These are phyloP conservation scores for Geotrupes spiniger DNA, from an alignment of 2,888 invertebrate genomes.

Conservation along the genomic window DNA sequence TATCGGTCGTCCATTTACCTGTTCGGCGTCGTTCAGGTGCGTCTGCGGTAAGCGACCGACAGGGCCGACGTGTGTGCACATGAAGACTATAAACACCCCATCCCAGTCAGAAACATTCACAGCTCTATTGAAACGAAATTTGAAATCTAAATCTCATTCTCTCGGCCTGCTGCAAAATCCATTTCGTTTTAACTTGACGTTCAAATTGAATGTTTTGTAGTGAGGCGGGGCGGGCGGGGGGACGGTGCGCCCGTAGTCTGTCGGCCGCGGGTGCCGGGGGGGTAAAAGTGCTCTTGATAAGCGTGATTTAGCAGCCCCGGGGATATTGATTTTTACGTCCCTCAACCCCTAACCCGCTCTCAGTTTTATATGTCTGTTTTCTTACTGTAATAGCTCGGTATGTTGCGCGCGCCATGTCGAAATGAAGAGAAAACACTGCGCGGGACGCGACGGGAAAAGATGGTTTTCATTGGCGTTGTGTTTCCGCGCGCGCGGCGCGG, in stretches of 20 bases:
- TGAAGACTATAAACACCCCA: slow-evolving; percentile 11
- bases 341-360: slow-evolving; percentile 50
- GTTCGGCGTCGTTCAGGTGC: too few relatives aligned
- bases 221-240: slow-evolving; percentile 48
- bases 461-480: slow-evolving; percentile 48
- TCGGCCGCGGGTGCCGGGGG: slow-evolving; percentile 47
- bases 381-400: slow-evolving; percentile 56
- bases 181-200: slow-evolving; percentile 60
- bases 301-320: slow-evolving; percentile 76
- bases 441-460: slow-evolving; percentile 46
- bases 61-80: neutral
- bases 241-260: slow-evolving; percentile 30
- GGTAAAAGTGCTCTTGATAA: slow-evolving; percentile 56
- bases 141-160: slow-evolving; percentile 53
- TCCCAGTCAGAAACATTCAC: slow-evolving; percentile 33
- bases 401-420: slow-evolving; percentile 51
- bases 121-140: slow-evolving; percentile 45
- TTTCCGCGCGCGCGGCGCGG: slow-evolving; percentile 44
- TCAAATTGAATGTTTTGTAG: slow-evolving; percentile 61
- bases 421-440: slow-evolving; percentile 50
- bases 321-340: slow-evolving; percentile 59
- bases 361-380: slow-evolving; percentile 58
- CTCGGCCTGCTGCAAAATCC: slow-evolving; percentile 56
- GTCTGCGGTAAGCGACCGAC: too few relatives aligned
- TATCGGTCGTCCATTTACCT: too few relatives aligned